Base-by-base conservation (phyloP, 2,888 invertebrate genomes). In the Apantesis nais region DNA sequence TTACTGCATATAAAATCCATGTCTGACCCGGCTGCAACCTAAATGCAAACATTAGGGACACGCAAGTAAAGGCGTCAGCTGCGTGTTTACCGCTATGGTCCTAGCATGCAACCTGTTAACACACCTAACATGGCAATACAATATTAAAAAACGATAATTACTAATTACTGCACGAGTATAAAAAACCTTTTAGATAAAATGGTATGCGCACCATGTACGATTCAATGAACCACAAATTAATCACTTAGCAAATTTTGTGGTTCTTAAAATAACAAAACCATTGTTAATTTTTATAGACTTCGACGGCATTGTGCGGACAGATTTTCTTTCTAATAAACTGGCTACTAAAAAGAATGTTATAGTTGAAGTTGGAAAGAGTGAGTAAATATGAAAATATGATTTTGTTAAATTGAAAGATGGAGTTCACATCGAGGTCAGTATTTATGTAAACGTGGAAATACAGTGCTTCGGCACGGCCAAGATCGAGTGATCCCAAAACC, bases 1-100 rank as follows among this genome's bases (percentile, higher is more conserved):
- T 87, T 85, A 88, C 85, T 83, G 85, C 85, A 85, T 89, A 89
- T 87, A 90, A 90, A 91, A 92, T 92, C 89, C 89, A 92, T 91
- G 89, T 92, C 88, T 92, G 93, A 93, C 93, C 93, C 85, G 90
- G 82, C 89, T 90, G 87, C 89, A 91, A 92, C 89, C 90, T 91
- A 89, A 92, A 92, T 91, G 88, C 91, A 92, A 92, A 86, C 90
- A 91, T 90, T 91, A 93, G 86, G 86, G 74, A 87, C 93, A 94
- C 93, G 93, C 93, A 90, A 92, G 74, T 79, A 74, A 66, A 72
- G 65, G 77, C 76, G 74, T 68, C 55, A 41, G 76, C 87, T 90
- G 90, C 92, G 90, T 92, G 92, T 85, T 80, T 73, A 74, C 74
- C 75, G 80, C 77, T 77, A 77, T 61, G 73, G 71, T 77, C 76